Conservation (phyloP, 2,888 invertebrate genomes). For the Physocephala rufipes region DNA sequence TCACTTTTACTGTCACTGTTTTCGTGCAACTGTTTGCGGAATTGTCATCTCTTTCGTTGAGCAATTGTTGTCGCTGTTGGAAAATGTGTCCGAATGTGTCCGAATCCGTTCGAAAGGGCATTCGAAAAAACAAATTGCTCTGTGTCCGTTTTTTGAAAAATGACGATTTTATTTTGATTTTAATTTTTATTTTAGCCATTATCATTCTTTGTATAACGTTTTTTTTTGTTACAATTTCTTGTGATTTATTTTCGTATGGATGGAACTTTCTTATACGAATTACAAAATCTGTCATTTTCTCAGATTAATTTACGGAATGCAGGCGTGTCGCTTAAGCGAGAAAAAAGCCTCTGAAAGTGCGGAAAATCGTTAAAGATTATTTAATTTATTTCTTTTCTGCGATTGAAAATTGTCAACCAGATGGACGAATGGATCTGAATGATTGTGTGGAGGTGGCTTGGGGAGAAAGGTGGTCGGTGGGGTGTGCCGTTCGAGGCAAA, state of each 20-base stretch:
- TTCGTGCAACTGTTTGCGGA: too few species aligned
- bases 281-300: background rate
- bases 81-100: background rate
- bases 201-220: background rate
- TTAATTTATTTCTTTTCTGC: background rate
- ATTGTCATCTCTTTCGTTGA: background rate
- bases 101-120: background rate
- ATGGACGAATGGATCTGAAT: background rate
- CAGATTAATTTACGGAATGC: background rate
- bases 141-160: conserved; percentile 27
- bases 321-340: background rate
- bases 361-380: too few species aligned
- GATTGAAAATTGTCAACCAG: conserved; percentile 19
- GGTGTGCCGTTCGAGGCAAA: too few species aligned
- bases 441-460: too few species aligned
- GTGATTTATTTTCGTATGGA: background rate
- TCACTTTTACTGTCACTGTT: conserved; percentile 7
- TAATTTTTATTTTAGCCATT: background rate
- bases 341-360: background rate
- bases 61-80: background rate
- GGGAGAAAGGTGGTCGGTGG: too few species aligned
- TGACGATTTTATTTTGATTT: conserved; percentile 17
- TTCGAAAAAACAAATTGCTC: conserved; percentile 17
- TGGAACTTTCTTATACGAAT: too few species aligned
- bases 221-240: background rate